A percentile compares a stretch with the other conserved stretches of the same genome.
Conservation (phyloP, 2,888 invertebrate genomes). For the Cataglyphis rosenhaueri region DNA sequence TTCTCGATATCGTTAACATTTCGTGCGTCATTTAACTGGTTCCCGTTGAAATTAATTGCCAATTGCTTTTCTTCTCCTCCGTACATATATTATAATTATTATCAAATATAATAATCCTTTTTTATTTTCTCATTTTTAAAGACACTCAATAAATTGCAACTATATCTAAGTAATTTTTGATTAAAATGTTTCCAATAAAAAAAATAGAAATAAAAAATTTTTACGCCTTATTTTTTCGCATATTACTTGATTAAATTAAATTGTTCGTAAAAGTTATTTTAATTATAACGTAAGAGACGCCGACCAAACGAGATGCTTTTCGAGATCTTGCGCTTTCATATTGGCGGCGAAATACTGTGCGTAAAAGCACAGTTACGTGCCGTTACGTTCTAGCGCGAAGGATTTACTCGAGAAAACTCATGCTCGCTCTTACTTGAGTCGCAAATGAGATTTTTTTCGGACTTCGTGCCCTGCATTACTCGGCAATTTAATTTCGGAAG, state of each 20-base stretch:
- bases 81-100: neutral
- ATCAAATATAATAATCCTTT: neutral
- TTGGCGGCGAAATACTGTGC: constrained; percentile 22
- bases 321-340: constrained; percentile 29
- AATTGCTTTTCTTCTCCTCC: neutral
- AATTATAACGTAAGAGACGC: constrained; percentile 6
- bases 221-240: neutral
- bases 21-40: neutral
- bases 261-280: constrained; percentile 36
- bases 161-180: neutral
- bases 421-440: constrained; percentile 37
- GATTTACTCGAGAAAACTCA: constrained; percentile 40
- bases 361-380: constrained; percentile 26
- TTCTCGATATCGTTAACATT: constrained; percentile 21
- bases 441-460: constrained; percentile 44
- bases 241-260: constrained; percentile 30
- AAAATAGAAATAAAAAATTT: neutral
- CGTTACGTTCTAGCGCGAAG: constrained; percentile 27
- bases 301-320: neutral
- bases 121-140: neutral
- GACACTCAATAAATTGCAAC: neutral
- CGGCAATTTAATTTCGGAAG: constrained; percentile 50
- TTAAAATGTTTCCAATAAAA: neutral
- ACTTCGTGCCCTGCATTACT: constrained; percentile 34
- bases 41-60: constrained; percentile 7